Base-by-base conservation (phyloP, 2,797 vertebrate species). In the Pipistrellus pygmaeus region DNA sequence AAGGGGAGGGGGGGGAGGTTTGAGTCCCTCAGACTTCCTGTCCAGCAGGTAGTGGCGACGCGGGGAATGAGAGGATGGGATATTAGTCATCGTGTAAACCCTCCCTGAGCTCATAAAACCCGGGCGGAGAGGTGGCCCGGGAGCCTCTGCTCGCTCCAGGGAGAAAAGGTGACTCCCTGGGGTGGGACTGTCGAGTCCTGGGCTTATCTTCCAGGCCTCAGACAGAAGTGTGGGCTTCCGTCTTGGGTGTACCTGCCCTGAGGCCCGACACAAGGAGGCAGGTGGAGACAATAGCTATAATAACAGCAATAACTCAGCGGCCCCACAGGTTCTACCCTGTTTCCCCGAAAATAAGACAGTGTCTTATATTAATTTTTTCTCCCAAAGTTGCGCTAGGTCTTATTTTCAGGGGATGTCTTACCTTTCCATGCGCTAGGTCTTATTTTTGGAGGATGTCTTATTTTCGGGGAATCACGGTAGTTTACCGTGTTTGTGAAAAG, bases 1-100 rank as follows among this genome's bases (percentile, higher is more conserved):
- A 96, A 90, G 94, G 93, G 95, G 86, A 38, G 38, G 38, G 38
- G 92, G 44, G 38, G 38, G 38, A 91, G 92, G 44, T 9, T 32
- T 32, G 46, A 69, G 93, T 60, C 89, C 82, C 27, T n/a, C 62
- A 12, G 91, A 96, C 93, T 97, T 97, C 97, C 97, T 97, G 97
- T 95, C 94, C 38, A 88, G 94, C 96, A 95, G 95, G 95, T 95
- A 91, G 66, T 27, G 30, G 88, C 7, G 82, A 94, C 94, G 69
- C 12, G 23, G 72, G 92, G 46, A 89, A 76, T 10, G 41, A 51
- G 75, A 88, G 51, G 94, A 75, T 85, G 82, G 89, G 93, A 18
- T 44, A 75, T 97, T 97, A 97, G 91, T 97, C 97, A 97, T 30
- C 82, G 91, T 18, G 62, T 41, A 76, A 90, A 89, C 57, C 72